Evolutionary conservation across 1,140 invertebrate genomes (phyloP).

Genomic region (Orussus abietinus): DNA sequence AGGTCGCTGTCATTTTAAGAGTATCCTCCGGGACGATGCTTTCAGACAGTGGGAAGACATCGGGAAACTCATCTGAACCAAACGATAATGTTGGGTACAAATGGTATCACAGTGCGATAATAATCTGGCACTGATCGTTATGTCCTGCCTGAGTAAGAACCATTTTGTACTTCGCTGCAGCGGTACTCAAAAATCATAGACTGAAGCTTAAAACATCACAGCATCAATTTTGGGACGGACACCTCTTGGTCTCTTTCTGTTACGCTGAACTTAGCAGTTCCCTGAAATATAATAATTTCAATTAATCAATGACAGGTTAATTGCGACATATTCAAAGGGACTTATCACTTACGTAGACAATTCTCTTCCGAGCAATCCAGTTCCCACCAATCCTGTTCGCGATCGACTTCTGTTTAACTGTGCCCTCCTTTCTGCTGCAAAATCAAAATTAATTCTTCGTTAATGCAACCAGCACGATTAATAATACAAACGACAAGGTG

Average conservation of each 20-base stretch:
- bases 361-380: conserved; percentile 56
- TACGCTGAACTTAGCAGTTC: conserved; percentile 52
- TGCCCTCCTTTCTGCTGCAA: conserved; percentile 77
- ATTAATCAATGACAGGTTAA: conserved; percentile 10
- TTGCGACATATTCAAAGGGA: conserved; percentile 4
- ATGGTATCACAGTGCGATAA: neutral
- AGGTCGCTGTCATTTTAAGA: neutral
- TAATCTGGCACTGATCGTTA: neutral
- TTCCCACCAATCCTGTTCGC: conserved; percentile 67
- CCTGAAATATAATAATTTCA: conserved; percentile 31
- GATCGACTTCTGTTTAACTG: conserved; percentile 82
- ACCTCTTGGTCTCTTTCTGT: conserved; percentile 22
- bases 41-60: neutral
- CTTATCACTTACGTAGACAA: conserved; percentile 54
- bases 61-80: neutral
- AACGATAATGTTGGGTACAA: neutral
- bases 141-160: neutral
- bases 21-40: neutral
- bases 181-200: conserved; percentile 4
- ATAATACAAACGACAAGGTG: no score
- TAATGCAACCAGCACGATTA: no score
- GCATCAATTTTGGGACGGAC: conserved; percentile 45
- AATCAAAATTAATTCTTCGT: conserved; percentile 35
- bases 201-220: conserved; percentile 42
- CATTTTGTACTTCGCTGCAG: conserved; percentile 4